Percentiles rank a stretch among this genome's conserved stretches.
Conservation (phyloP, 2,113 vertebrate genomes). For the Lota lota region DNA sequence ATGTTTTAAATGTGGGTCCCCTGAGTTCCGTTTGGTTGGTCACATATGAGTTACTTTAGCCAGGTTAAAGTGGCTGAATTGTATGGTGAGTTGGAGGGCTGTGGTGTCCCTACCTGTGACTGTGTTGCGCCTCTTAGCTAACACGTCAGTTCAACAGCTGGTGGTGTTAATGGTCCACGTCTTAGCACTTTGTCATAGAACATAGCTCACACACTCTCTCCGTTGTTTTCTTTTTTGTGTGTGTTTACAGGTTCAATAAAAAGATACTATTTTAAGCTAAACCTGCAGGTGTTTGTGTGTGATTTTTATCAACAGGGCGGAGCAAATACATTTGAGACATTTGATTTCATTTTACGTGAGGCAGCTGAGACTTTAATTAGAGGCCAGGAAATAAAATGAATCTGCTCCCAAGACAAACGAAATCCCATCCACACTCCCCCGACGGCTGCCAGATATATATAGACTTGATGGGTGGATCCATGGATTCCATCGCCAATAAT, state of each 20-base stretch:
- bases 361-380: constrained; percentile 33
- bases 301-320: constrained; percentile 8
- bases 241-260: constrained; percentile 49
- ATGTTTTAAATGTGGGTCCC: not conserved
- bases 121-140: not conserved
- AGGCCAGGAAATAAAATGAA: too few species aligned
- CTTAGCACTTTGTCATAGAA: constrained; percentile 28
- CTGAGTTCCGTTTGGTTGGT: not conserved
- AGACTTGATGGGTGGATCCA: constrained; percentile 53
- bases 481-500: constrained; percentile 40
- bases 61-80: not conserved
- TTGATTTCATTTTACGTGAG: constrained; percentile 10
- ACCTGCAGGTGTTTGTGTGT: constrained; percentile 6
- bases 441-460: constrained; percentile 47
- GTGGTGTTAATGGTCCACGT: constrained; percentile 16
- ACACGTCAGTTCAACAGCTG: too few species aligned
- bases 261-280: constrained; percentile 56
- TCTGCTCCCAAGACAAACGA: constrained; percentile 24
- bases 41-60: not conserved
- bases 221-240: constrained; percentile 7
- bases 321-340: constrained; percentile 23
- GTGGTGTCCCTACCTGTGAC: not conserved
- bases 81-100: not conserved
- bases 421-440: constrained; percentile 36
- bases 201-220: constrained; percentile 15